A percentile compares a stretch with the other conserved stretches of the same genome.
Conservation (phyloP, 1,140 invertebrate genomes). For the Ips nitidus region DNA sequence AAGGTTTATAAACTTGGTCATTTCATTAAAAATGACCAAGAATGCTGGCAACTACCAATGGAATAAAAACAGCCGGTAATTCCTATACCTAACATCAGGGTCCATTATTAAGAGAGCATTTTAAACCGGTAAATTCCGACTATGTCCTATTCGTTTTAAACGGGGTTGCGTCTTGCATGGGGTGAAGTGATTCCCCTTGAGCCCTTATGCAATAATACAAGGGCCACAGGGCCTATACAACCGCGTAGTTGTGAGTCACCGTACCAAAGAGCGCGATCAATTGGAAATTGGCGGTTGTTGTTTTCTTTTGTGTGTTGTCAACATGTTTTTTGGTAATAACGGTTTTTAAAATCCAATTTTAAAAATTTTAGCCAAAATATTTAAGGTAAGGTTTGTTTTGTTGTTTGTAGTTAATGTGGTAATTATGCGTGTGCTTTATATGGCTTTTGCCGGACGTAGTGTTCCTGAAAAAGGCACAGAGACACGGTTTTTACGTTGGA, state of each 20-base stretch:
- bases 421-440: too few relatives aligned
- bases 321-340: not conserved
- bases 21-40: too few relatives aligned
- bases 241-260: constrained; percentile 30
- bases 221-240: constrained; percentile 17
- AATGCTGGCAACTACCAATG: too few relatives aligned
- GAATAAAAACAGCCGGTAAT: not conserved
- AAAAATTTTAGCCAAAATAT: too few relatives aligned
- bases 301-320: constrained; percentile 15
- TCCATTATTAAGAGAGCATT: constrained; percentile 7
- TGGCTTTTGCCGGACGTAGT: too few relatives aligned
- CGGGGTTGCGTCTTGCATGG: constrained; percentile 36
- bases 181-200: constrained; percentile 33
- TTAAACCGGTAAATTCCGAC: constrained; percentile 31
- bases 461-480: too few relatives aligned
- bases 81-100: not conserved
- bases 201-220: constrained; percentile 34
- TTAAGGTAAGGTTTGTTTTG: too few relatives aligned
- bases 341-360: not conserved
- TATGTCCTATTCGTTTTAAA: constrained; percentile 23
- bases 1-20: too few relatives aligned
- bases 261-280: constrained; percentile 22
- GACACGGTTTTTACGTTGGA: too few relatives aligned
- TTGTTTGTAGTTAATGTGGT: too few relatives aligned
- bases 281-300: constrained; percentile 25